A percentile compares a stretch with the other conserved stretches of the same genome.
phyloP scores from a whole-genome alignment of 2,797 vertebrate species.

The Peromyscus nudipes region DNA sequence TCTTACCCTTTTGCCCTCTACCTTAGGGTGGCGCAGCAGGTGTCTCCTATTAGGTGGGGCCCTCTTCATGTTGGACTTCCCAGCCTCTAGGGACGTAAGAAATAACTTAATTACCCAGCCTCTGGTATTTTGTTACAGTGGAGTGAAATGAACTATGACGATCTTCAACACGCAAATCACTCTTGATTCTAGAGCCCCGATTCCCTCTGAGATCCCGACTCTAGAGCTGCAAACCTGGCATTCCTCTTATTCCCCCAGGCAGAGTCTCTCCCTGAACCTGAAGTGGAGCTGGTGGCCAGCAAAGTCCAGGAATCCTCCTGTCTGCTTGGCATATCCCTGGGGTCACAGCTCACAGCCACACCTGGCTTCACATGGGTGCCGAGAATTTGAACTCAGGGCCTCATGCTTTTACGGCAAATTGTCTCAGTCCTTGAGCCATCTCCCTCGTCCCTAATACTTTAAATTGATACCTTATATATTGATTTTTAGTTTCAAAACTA shows the following conservation, averaged over 20 bases:
- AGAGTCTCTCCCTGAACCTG: not conserved
- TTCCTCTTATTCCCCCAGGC: not conserved
- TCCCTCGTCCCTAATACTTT: not conserved
- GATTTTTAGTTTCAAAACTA: not conserved
- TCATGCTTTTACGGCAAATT: no score
- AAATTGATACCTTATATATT: not conserved
- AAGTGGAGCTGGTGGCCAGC: not conserved
- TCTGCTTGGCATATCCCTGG: not conserved
- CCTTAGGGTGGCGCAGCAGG: not conserved
- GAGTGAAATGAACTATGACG: not conserved
- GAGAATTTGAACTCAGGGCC: not conserved
- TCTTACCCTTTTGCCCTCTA: not conserved
- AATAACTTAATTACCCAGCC: not conserved
- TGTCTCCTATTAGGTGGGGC: not conserved
- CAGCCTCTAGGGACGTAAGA: not conserved
- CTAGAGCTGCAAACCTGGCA: not conserved
- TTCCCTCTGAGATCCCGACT: not conserved
- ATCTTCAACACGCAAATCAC: not conserved
- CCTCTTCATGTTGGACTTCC: not conserved
- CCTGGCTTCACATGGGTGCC: not conserved
- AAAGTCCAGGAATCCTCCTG: not conserved
- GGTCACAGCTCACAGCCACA: not conserved
- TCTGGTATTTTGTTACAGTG: not conserved
- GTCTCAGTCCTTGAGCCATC: not conserved
- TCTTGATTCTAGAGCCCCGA: not conserved